Evolutionary conservation across 2,888 invertebrate species (phyloP).

Genomic region (Plutella xylostella): DNA sequence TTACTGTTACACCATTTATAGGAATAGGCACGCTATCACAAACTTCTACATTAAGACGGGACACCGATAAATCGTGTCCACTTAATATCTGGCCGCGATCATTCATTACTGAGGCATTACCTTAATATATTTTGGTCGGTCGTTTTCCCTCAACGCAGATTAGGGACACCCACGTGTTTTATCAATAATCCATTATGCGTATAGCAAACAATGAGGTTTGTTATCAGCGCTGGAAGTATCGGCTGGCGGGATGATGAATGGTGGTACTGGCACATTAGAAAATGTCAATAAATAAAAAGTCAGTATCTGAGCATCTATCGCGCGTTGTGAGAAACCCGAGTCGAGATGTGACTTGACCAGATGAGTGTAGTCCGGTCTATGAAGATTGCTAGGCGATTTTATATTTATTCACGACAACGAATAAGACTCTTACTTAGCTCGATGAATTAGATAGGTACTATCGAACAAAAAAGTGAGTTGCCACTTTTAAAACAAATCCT

Average conservation of each 20-base stretch:
- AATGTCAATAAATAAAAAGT: constrained; percentile 68
- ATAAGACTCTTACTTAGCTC: too few relatives aligned
- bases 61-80: constrained; percentile 52
- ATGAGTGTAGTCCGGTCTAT: constrained; percentile 16
- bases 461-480: too few relatives aligned
- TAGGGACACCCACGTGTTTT: constrained; percentile 65
- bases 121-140: constrained; percentile 43
- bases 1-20: constrained; percentile 50
- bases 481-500: too few relatives aligned
- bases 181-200: constrained; percentile 68
- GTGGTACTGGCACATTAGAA: constrained; percentile 52
- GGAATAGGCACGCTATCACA: constrained; percentile 44
- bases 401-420: too few relatives aligned
- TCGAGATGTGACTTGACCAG: constrained; percentile 22
- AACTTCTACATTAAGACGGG: constrained; percentile 46
- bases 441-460: too few relatives aligned
- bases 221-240: constrained; percentile 53
- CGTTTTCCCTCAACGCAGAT: constrained; percentile 44
- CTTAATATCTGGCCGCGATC: constrained; percentile 55
- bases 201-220: constrained; percentile 59
- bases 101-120: constrained; percentile 50
- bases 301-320: constrained; percentile 49
- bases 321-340: constrained; percentile 33
- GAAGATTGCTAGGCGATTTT: too few relatives aligned
- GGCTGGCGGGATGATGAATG: constrained; percentile 51